Evolutionary conservation across 2,797 vertebrate species (phyloP).

Genomic region (Etheostoma perlongum): DNA sequence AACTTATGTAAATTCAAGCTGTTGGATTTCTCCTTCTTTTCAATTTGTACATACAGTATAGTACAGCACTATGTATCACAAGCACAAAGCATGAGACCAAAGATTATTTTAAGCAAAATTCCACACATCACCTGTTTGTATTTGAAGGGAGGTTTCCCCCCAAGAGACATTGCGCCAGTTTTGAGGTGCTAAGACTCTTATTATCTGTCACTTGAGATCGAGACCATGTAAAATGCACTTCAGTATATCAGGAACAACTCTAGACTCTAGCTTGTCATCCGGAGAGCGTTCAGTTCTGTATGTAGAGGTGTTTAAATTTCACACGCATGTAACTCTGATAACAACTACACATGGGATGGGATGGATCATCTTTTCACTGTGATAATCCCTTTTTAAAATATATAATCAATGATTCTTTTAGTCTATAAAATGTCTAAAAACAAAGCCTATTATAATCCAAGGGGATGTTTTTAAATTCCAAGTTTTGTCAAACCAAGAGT

Average conservation of each 20-base stretch:
- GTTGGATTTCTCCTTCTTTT: conserved; percentile 12
- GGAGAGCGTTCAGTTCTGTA: background rate
- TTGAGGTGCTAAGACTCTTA: conserved; percentile 28
- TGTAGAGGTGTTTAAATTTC: conserved; percentile 20
- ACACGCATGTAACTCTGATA: conserved; percentile 5
- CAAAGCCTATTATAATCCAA: background rate
- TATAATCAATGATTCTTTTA: too few species aligned
- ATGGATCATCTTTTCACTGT: background rate
- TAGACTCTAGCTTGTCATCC: conserved; percentile 26
- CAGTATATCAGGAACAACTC: conserved; percentile 16
- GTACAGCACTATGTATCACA: background rate
- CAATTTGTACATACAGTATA: background rate
- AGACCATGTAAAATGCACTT: conserved; percentile 9
- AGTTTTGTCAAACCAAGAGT: background rate
- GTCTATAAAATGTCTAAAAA: too few species aligned
- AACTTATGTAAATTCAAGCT: conserved; percentile 4
- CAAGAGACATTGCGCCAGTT: conserved; percentile 26
- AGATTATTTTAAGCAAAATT: conserved; percentile 10
- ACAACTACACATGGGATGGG: background rate
- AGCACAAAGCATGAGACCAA: conserved; percentile 9
- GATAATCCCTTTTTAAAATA: too few species aligned
- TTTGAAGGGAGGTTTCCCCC: conserved; percentile 28
- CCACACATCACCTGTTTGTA: conserved; percentile 19
- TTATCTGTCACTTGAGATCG: conserved; percentile 46
- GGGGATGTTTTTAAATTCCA: background rate